Base-by-base conservation (phyloP, 2,888 invertebrate species). In the Drosophila engyochracea region DNA sequence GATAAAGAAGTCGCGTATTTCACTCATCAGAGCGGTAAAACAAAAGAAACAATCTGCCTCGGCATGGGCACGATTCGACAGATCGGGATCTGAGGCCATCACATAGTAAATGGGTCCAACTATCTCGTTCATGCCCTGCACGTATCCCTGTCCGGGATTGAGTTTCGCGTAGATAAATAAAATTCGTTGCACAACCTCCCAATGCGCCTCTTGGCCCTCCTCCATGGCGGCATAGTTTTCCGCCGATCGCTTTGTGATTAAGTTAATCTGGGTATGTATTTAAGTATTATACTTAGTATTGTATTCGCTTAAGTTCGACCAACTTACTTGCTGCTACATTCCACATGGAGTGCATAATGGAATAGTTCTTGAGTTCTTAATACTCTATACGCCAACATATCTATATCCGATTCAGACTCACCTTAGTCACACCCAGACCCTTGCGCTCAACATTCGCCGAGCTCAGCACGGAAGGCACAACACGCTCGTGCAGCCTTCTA, bases 111-210 rank as follows among this genome's bases (percentile, higher is more conserved):
- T 98, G 10, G 99, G 99, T 0, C 99, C 99, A 53, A 99, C 96
- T 86, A 99, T 98, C 94, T 99, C 99, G 94, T 99, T 99, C 99
- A 99, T 99, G 63, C 99, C 99, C 94, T 99, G 97, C 1, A 98
- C 98, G 92, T 98, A 97, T 16, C 98, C 97, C 92, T 99, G 98
- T 0, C 99, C 99, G 0, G 99, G 98, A 94, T 99, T 99, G 19
- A 99, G 95, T 94, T 99, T 99, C 0, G 99, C 98, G 93, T 99
- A 99, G 0, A 99, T 95, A 94, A 99, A 99, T 69, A 99, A 94
- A 93, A 99, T 98, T 73, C 99, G 95, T 93, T 99, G 99, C 0
- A 99, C 97, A 5, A 99, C 99, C 94, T 99, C 99, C 99, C 99
- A 99, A 92, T 99, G 99, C 0, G 98, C 98, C 93, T 99, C 99